Percentiles rank a stretch among this genome's conserved stretches.
Conservation (phyloP, 2,113 vertebrate species). For the Trematocara macrostoma region DNA sequence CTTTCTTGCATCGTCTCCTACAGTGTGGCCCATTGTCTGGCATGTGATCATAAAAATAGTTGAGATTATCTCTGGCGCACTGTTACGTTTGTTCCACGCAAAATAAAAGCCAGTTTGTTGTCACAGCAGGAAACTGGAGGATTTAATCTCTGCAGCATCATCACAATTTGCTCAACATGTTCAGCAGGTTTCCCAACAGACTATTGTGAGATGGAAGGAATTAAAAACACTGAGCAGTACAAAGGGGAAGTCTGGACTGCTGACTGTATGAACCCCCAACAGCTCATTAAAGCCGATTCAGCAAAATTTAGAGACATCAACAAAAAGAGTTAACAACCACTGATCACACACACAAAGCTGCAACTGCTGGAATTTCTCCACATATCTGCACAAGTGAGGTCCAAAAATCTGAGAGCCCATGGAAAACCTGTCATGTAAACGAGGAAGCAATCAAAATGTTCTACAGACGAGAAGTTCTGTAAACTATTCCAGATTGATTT, state of each 20-base stretch:
- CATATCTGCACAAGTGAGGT: background rate
- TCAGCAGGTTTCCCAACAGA: background rate
- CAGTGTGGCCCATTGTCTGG: background rate
- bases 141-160: background rate
- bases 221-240: background rate
- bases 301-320: background rate
- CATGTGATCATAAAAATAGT: background rate
- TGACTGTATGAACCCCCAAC: background rate
- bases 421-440: background rate
- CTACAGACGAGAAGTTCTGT: background rate
- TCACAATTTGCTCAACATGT: background rate
- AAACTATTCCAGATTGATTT: background rate
- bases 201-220: background rate
- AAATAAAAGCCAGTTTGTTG: background rate
- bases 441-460: background rate
- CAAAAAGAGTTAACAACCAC: background rate
- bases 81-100: background rate
- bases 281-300: background rate
- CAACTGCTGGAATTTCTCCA: background rate
- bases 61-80: background rate
- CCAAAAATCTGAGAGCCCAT: background rate
- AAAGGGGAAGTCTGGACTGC: conserved; percentile 25
- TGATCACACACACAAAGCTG: background rate
- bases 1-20: background rate
- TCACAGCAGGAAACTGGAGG: background rate